Evolutionary conservation across 2,797 vertebrate genomes (phyloP).

Genomic region (Pipistrellus nathusii): DNA sequence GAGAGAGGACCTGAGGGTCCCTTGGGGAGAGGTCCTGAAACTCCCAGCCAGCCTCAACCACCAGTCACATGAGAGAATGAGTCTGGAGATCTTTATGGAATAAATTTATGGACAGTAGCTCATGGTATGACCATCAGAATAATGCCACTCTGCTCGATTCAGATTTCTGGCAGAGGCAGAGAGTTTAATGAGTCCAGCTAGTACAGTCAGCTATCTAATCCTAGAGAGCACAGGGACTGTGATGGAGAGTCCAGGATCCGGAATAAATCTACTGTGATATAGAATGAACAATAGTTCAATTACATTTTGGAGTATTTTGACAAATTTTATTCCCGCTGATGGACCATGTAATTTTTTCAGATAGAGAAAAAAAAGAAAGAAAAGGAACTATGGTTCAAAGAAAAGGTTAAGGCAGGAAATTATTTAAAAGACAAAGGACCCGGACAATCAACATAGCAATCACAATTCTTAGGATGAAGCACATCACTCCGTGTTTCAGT

Average conservation of each 20-base stretch:
- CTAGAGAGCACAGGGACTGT: background rate
- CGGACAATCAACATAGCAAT: background rate
- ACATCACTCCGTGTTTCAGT: background rate
- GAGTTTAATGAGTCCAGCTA: background rate
- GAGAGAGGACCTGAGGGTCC: background rate
- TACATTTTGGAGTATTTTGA: background rate
- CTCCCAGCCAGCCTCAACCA: background rate
- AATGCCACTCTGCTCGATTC: background rate
- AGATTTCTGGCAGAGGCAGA: background rate
- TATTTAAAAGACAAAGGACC: background rate
- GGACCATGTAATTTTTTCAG: constrained; percentile 19
- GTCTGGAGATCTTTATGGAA: background rate
- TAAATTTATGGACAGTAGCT: background rate
- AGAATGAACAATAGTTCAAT: background rate
- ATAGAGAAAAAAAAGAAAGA: background rate
- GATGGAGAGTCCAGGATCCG: background rate
- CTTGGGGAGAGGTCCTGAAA: background rate
- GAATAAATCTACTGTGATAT: background rate
- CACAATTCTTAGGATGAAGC: background rate
- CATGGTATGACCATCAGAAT: background rate
- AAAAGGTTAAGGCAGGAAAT: background rate
- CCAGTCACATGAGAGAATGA: background rate
- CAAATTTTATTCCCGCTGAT: background rate
- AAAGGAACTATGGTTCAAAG: background rate
- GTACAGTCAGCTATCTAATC: background rate